These are phyloP conservation scores for Microtus richardsoni DNA, from an alignment of 2,113 vertebrate genomes.

Conservation along the genomic window DNA sequence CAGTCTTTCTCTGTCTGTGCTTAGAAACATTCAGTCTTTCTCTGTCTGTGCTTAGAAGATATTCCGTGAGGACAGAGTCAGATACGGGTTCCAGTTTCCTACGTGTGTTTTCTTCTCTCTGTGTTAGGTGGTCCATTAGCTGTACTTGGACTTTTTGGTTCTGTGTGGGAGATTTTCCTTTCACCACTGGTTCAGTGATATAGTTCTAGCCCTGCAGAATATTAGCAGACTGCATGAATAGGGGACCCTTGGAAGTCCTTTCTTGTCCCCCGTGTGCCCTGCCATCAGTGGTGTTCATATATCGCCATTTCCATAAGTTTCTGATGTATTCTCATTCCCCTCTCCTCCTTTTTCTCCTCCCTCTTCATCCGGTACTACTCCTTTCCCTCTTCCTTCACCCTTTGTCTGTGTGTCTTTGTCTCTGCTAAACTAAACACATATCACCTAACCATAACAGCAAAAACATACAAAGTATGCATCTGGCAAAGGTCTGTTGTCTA, in stretches of 20 bases:
- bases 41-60: background rate
- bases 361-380: background rate
- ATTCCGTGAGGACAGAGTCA: background rate
- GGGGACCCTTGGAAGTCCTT: background rate
- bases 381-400: background rate
- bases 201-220: background rate
- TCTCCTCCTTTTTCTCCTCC: background rate
- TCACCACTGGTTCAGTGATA: background rate
- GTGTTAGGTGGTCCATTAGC: background rate
- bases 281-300: background rate
- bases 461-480: background rate
- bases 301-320: background rate
- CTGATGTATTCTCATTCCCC: background rate
- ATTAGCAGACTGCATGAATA: background rate
- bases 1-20: background rate
- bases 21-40: background rate
- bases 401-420: background rate
- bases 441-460: background rate
- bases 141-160: background rate
- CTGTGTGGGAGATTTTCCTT: background rate
- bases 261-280: background rate
- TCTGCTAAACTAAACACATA: slow-evolving; percentile 9
- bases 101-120: background rate
- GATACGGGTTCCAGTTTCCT: background rate
- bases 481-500: background rate